Conservation (phyloP, 2,113 vertebrate genomes). For the Kryptolebias marmoratus region DNA sequence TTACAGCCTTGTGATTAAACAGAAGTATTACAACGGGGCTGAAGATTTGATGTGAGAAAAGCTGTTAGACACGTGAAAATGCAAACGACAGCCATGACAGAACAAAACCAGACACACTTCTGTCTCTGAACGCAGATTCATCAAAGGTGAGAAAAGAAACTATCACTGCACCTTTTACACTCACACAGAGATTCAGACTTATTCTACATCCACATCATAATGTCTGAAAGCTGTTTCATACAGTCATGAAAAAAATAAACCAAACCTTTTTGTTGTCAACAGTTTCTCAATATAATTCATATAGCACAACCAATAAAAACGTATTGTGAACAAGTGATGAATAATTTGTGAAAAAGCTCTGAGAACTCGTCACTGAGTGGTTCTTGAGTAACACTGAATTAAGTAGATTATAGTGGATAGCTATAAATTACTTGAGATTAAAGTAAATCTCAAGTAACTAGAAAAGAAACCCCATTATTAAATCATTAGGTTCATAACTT, state of each 20-base stretch:
- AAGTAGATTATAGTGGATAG: no score
- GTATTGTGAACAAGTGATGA: no score
- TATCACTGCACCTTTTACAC: not conserved
- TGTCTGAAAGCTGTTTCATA: not conserved
- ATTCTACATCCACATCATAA: not conserved
- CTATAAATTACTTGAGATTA: not conserved
- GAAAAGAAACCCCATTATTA: no score
- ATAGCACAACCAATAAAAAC: no score
- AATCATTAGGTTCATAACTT: not conserved
- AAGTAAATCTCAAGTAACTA: no score
- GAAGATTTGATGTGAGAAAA: slow-evolving; percentile 13
- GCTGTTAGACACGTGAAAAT: slow-evolving; percentile 27
- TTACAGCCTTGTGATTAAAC: not conserved
- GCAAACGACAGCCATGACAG: slow-evolving; percentile 9
- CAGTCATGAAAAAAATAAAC: not conserved
- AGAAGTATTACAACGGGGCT: slow-evolving; percentile 8
- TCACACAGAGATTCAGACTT: not conserved
- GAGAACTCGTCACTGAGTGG: no score
- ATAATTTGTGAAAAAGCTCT: no score
- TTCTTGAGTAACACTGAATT: no score
- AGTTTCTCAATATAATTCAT: no score
- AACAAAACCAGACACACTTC: slow-evolving; percentile 32
- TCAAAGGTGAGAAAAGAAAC: slow-evolving; percentile 24
- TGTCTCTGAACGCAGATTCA: slow-evolving; percentile 20
- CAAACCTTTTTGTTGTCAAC: no score